These are phyloP conservation scores for Stratiomys singularior DNA, from an alignment of 2,888 invertebrate species.

Conservation along the genomic window DNA sequence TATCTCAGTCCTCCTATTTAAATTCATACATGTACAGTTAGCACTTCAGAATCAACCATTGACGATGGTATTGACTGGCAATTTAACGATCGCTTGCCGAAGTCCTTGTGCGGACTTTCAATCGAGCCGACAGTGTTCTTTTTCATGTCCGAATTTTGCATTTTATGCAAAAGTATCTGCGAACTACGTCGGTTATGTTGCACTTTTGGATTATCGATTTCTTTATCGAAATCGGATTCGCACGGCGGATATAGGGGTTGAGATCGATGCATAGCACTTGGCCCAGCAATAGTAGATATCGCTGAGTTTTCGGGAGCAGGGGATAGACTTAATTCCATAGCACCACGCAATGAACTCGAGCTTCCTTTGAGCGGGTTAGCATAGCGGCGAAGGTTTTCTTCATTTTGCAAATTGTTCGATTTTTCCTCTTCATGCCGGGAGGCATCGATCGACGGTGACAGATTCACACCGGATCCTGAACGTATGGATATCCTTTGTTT, in stretches of 20 bases:
- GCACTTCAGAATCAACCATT: conserved; percentile 64
- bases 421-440: conserved; percentile 85
- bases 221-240: conserved; percentile 64
- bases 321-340: conserved; percentile 67
- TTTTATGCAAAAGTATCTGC: conserved; percentile 80
- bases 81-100: conserved; percentile 79
- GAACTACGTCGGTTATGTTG: conserved; percentile 67
- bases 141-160: conserved; percentile 84
- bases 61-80: conserved; percentile 63
- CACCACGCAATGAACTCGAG: conserved; percentile 68
- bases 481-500: conserved; percentile 68
- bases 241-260: conserved; percentile 64
- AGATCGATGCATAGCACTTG: conserved; percentile 62
- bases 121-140: conserved; percentile 79
- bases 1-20: conserved; percentile 46
- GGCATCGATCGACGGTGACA: conserved; percentile 69
- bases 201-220: conserved; percentile 58
- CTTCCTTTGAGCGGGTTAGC: conserved; percentile 80
- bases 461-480: conserved; percentile 68
- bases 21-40: conserved; percentile 69
- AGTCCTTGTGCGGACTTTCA: conserved; percentile 74
- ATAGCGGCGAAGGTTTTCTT: conserved; percentile 86
- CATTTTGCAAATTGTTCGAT: conserved; percentile 90
- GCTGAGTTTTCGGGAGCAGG: conserved; percentile 62
- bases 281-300: conserved; percentile 64